These are phyloP conservation scores for Pandemis corylana DNA, from an alignment of 2,888 invertebrate genomes.

Conservation along the genomic window DNA sequence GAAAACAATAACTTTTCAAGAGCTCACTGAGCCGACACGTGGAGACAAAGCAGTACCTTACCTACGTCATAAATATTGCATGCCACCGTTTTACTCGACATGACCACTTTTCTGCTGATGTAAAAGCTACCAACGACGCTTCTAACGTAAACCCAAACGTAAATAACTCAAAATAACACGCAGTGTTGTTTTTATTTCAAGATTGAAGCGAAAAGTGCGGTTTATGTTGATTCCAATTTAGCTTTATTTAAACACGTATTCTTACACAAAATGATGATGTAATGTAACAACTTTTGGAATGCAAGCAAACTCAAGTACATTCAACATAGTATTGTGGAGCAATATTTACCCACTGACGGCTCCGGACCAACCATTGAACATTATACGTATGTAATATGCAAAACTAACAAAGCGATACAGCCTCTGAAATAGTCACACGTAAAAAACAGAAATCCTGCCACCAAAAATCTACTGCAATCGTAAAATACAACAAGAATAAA, in stretches of 20 bases:
- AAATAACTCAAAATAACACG: constrained; percentile 43
- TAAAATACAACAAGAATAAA: constrained; percentile 38
- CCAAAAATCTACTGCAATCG: constrained; percentile 26
- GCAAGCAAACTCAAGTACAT: no score
- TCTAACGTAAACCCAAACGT: constrained; percentile 38
- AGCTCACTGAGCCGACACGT: constrained; percentile 56
- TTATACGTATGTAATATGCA: background rate
- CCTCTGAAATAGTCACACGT: background rate
- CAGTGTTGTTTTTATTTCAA: constrained; percentile 34
- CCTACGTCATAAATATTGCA: constrained; percentile 60
- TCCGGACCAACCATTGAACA: no score
- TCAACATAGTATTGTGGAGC: no score
- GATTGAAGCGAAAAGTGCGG: constrained; percentile 25
- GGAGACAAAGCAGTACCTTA: constrained; percentile 57
- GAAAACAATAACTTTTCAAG: constrained; percentile 73
- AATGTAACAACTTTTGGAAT: background rate
- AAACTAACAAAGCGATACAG: background rate
- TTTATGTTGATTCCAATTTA: constrained; percentile 26
- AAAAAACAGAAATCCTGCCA: constrained; percentile 8
- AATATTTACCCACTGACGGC: background rate
- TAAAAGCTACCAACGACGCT: constrained; percentile 33
- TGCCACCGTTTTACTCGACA: constrained; percentile 57
- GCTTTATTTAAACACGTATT: constrained; percentile 26
- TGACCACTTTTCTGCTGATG: constrained; percentile 54
- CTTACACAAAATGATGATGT: background rate